phyloP scores from a whole-genome alignment of 2,888 invertebrate species.

The Sarcophaga variegata region DNA sequence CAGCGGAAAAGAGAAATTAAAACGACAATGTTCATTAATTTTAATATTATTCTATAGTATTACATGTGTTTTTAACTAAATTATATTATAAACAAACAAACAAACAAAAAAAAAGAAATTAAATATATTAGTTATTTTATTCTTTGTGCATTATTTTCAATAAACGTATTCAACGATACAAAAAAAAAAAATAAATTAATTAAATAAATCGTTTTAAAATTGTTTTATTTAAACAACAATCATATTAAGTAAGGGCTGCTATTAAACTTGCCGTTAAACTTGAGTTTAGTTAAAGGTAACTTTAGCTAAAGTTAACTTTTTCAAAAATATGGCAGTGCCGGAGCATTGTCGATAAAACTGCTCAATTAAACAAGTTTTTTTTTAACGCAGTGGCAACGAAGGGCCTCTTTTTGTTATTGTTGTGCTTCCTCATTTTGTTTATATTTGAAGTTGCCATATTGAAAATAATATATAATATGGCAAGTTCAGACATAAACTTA shows the following conservation, averaged over 20 bases:
- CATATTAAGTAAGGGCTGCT: too few relatives aligned
- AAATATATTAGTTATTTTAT: conserved; percentile 57
- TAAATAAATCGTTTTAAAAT: background rate
- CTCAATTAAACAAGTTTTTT: too few relatives aligned
- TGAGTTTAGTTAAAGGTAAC: too few relatives aligned
- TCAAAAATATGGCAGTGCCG: too few relatives aligned
- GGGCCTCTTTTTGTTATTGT: too few relatives aligned
- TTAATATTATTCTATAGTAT: conserved; percentile 75
- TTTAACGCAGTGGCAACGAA: too few relatives aligned
- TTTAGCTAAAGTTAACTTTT: too few relatives aligned
- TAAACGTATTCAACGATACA: conserved; percentile 56
- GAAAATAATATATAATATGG: too few relatives aligned
- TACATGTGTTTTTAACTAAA: conserved; percentile 77
- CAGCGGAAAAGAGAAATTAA: background rate
- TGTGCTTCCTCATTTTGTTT: too few relatives aligned
- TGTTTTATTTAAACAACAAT: background rate
- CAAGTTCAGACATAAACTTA: too few relatives aligned
- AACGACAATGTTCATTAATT: conserved; percentile 57
- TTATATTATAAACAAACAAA: background rate
- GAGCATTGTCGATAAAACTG: too few relatives aligned
- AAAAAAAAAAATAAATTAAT: background rate
- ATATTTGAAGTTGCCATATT: background rate
- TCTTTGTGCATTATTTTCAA: conserved; percentile 62
- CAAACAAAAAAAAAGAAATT: background rate
- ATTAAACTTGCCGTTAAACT: too few relatives aligned